Percentiles rank a stretch among this genome's conserved stretches.
Conservation (phyloP, 2,888 invertebrate species). For the Epistrophella euchroma region DNA sequence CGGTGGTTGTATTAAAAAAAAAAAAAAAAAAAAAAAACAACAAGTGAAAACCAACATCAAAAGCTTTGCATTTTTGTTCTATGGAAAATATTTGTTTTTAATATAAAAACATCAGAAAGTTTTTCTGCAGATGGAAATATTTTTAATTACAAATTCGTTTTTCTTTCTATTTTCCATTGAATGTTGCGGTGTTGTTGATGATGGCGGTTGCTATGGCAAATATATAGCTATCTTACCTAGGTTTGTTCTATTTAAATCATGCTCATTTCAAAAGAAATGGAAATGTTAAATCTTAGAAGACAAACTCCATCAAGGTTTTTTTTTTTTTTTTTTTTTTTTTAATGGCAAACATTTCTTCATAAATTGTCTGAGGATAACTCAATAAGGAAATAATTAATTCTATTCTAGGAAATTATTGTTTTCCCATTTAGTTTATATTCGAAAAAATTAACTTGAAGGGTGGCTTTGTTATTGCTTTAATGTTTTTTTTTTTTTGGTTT, state of each 20-base stretch:
- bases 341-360: background rate
- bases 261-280: background rate
- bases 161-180: background rate
- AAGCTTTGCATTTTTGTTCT: background rate
- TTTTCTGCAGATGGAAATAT: background rate
- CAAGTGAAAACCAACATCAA: background rate
- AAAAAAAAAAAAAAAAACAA: background rate
- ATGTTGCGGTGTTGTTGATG: background rate
- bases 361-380: background rate
- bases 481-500: no score
- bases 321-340: background rate
- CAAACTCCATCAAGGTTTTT: background rate
- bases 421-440: background rate
- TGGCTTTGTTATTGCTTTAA: background rate
- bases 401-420: background rate
- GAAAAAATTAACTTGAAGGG: background rate
- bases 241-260: background rate
- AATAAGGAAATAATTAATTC: background rate
- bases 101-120: background rate
- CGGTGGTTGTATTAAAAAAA: background rate
- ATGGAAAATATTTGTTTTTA: background rate
- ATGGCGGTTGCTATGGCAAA: background rate
- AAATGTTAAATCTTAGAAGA: background rate
- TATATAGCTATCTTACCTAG: background rate
- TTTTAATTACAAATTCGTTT: background rate